Base-by-base conservation (phyloP, 1,140 invertebrate genomes). In the Drosophila takahashii region DNA sequence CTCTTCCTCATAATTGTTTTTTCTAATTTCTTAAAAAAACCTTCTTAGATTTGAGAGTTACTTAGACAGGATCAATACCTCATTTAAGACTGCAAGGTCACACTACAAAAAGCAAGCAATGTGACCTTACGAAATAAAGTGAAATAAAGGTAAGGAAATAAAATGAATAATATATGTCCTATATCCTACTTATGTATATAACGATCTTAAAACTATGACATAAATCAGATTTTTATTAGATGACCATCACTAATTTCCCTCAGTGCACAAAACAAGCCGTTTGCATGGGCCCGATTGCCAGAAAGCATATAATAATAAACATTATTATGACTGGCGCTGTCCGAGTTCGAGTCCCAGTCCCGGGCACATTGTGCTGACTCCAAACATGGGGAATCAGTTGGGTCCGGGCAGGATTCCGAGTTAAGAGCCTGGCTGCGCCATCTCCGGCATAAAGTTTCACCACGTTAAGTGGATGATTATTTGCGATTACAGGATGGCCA, bases 391-490 rank as follows among this genome's bases (percentile, higher is more conserved):
- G 10, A 34, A 29, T 18, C 26, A 50, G 36, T 50, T 62, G 64
- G 64, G 27, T 11, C 27, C 34, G 64, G 45, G 51, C 48, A 34
- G 18, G 9, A 34, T 66, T 52, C 67, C 36, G 56, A 67, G 59
- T 22, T 73, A 72, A 66, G 69, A 65, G 60, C 32, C 61, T 65
- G 64, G 62, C 48, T 18, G 41, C 26, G 15, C 56, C 62, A 76
- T 76, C 73, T 83, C 74, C 77, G 83, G 67, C 85, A 90, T 87
- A 80, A 87, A 84, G 84, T 87, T 89, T 89, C 84, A 89, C 73
- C 79, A 84, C 77, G 67, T 75, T 87, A 87, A 87, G 84, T 87
- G 84, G 84, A 89, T 89, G 84, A 87, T 87, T 87, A 87, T 89
- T 87, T 87, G 84, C 84, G 83, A 87, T 87, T 89, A 89, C 84